phyloP scores from a whole-genome alignment of 2,888 invertebrate species.

The Eristalis arbustorum region DNA sequence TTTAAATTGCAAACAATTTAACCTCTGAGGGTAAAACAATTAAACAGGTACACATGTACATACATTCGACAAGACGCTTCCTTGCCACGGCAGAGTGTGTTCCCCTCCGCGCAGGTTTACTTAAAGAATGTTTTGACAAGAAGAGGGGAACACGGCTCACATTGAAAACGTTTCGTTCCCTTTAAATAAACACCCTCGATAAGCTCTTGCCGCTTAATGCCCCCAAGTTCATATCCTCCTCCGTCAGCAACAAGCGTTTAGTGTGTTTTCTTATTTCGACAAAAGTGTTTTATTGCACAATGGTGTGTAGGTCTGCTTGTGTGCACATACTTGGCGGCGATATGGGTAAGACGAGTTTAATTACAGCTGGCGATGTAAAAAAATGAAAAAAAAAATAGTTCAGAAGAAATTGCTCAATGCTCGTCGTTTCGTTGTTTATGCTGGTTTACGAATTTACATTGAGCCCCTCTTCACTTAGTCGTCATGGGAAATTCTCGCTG shows the following conservation, averaged over 20 bases:
- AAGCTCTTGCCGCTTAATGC: conserved; percentile 16
- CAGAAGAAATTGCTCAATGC: background rate
- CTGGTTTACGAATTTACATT: background rate
- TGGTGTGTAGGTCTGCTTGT: background rate
- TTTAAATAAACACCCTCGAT: conserved; percentile 19
- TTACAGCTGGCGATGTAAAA: background rate
- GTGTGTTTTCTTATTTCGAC: conserved; percentile 6
- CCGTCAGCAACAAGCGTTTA: background rate
- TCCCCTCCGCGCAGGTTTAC: background rate
- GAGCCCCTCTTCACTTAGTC: background rate
- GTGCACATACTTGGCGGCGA: background rate
- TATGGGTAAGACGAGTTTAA: background rate
- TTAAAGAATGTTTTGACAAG: background rate
- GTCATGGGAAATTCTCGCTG: background rate
- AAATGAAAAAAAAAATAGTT: background rate
- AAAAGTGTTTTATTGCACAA: background rate
- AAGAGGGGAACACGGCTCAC: background rate
- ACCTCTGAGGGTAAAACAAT: background rate
- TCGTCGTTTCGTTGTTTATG: background rate
- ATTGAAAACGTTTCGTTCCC: conserved; percentile 4
- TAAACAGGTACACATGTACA: background rate
- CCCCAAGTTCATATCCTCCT: background rate
- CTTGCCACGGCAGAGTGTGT: background rate
- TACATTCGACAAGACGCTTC: background rate
- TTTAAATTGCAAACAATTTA: background rate